phyloP scores from a whole-genome alignment of 1,140 invertebrate genomes.

The Panulirus ornatus region DNA sequence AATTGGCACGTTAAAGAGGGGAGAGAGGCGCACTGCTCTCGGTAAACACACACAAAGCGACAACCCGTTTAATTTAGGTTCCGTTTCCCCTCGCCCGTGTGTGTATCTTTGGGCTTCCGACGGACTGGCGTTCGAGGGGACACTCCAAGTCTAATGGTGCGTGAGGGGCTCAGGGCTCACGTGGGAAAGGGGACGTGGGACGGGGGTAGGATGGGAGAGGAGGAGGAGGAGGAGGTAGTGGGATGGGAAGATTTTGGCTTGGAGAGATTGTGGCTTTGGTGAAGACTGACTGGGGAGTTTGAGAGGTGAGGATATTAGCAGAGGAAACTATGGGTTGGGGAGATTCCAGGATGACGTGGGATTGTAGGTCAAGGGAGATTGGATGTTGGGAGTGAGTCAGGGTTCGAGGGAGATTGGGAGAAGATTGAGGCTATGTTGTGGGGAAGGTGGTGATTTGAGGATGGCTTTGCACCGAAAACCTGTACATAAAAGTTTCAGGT shows the following conservation, averaged over 20 bases:
- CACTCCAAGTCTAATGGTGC: slow-evolving; percentile 35
- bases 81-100: slow-evolving; percentile 18
- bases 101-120: slow-evolving; percentile 53
- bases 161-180: slow-evolving; percentile 33
- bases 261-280: too few species aligned
- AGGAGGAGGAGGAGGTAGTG: background rate
- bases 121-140: slow-evolving; percentile 2
- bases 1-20: background rate
- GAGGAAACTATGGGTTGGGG: too few species aligned
- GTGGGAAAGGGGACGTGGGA: slow-evolving; percentile 21
- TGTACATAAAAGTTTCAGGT: too few species aligned
- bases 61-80: slow-evolving; percentile 28
- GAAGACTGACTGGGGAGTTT: background rate
- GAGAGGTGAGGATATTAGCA: background rate
- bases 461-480: too few species aligned
- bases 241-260: too few species aligned
- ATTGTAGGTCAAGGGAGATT: too few species aligned
- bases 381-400: too few species aligned
- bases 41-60: slow-evolving; percentile 19
- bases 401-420: too few species aligned
- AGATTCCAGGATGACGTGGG: too few species aligned
- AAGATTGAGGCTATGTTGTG: too few species aligned
- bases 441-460: too few species aligned
- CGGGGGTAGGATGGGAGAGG: background rate
- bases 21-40: background rate